A percentile compares a stretch with the other conserved stretches of the same genome.
Conservation (phyloP, 1,140 invertebrate genomes). For the Paralvinella palmiformis region DNA sequence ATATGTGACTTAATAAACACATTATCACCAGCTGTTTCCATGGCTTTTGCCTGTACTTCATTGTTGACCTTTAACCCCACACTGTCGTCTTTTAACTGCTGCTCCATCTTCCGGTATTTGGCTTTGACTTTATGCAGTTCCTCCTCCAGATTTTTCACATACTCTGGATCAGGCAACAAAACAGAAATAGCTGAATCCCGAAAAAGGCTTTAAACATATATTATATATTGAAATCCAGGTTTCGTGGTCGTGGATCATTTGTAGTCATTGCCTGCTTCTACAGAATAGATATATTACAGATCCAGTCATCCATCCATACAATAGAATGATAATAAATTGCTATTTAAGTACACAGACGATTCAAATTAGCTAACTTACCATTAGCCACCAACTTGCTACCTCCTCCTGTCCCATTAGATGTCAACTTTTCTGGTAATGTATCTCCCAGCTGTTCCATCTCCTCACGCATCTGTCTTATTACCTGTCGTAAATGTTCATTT, state of each 20-base stretch:
- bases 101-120: constrained; percentile 33
- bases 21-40: not conserved
- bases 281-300: no score
- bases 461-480: constrained; percentile 42
- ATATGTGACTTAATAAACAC: not conserved
- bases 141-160: constrained; percentile 31
- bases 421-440: not conserved
- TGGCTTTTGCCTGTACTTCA: constrained; percentile 10
- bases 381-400: no score
- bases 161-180: no score
- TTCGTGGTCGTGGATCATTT: no score
- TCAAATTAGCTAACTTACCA: no score
- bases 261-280: no score
- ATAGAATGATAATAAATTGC: no score
- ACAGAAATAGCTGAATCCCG: no score
- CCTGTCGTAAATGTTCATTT: constrained; percentile 35
- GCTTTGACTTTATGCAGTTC: constrained; percentile 33
- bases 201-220: no score
- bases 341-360: no score
- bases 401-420: constrained; percentile 21
- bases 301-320: no score
- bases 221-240: no score
- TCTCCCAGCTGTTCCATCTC: constrained; percentile 42
- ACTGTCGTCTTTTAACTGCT: constrained; percentile 27
- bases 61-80: constrained; percentile 27